Evolutionary conservation across 2,888 invertebrate genomes (phyloP), one percentile per base, ranked within the genome.

Genomic region (Tubulanus polymorphus): DNA sequence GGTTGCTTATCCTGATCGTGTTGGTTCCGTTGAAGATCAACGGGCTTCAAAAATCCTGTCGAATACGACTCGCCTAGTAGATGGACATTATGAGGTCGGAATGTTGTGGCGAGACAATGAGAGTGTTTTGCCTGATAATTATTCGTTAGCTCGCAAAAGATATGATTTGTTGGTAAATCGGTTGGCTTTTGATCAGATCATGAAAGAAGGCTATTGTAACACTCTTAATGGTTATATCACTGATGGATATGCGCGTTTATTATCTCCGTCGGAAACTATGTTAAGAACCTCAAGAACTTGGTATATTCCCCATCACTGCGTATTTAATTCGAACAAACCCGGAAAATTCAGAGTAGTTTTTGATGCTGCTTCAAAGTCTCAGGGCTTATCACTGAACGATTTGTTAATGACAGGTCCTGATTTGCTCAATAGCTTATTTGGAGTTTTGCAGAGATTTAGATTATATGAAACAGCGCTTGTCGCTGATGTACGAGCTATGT

Each of bases 271-370:
- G 5, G 41, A 41, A 41, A 23, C 15, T 3, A 23, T 8, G 6
- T 6, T 6, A 41, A 41, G 20, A 20, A 3, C 6, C 15, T 15
- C 15, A 15, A 41, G 23, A 23, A 41, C 41, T 18, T 55, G 46
- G 51, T 55, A 55, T 30, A 29, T 55, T n/a, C 55, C 55, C 15
- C 55, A 55, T 46, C 50, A 47, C 37, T 48, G 52, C 3, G 56
- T 56, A 6, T 32, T 35, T n/a, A 41, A 52, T 30, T 30, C 46
- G 6, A 56, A 56, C 18, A 56, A 53, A 25, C 56, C 56, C 2
- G 41, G 35, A 1, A 56, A 56, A 27, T 28, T 56, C 41, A 18
- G 53, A 26, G 35, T 56, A 3, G 52, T 56, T 6, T 52, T 56
- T 53, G 52, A 56, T 35, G 51, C 51, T 18, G 20, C 28, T 48